phyloP scores from a whole-genome alignment of 2,113 vertebrate genomes.

The Mixornis gularis region DNA sequence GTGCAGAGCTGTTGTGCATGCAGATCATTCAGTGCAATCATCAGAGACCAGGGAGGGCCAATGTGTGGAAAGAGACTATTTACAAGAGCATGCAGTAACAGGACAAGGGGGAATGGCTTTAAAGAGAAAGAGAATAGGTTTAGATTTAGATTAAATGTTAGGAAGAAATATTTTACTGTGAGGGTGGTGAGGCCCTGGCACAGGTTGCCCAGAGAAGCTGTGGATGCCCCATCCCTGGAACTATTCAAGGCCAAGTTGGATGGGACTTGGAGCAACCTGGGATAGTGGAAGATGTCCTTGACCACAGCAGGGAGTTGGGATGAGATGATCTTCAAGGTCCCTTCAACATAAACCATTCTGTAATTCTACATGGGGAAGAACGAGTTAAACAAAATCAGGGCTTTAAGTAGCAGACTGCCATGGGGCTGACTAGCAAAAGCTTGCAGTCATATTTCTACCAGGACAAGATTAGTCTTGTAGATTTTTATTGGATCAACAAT shows the following conservation, averaged over 20 bases:
- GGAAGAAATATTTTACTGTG: neutral
- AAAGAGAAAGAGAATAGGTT: neutral
- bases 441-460: neutral
- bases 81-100: neutral
- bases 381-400: neutral
- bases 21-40: neutral
- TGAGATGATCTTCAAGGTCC: neutral
- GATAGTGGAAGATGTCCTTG: neutral
- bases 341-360: neutral
- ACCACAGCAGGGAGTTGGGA: neutral
- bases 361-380: neutral
- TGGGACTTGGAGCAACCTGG: neutral
- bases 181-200: neutral
- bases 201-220: neutral
- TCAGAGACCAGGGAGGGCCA: neutral
- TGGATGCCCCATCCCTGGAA: neutral
- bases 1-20: neutral
- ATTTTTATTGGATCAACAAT: constrained; percentile 51
- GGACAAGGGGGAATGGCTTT: neutral
- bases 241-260: neutral
- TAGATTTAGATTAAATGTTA: neutral
- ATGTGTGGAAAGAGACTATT: neutral
- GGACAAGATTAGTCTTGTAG: neutral
- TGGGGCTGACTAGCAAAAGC: neutral
- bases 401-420: neutral